Evolutionary conservation across 2,113 vertebrate species (phyloP).

Genomic region (Nymphicus hollandicus): DNA sequence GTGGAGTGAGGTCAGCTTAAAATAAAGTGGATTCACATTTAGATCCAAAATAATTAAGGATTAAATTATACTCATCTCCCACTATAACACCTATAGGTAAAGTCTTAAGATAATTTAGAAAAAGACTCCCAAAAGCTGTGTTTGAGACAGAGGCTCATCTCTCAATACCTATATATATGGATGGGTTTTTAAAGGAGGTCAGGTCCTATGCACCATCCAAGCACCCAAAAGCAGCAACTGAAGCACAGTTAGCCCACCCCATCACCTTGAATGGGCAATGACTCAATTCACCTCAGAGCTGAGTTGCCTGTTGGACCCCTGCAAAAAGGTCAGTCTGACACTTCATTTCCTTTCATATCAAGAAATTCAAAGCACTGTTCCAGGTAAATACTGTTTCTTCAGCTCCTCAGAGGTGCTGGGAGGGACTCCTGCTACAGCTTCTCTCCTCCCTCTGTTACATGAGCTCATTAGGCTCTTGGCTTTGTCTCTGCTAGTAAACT

Average conservation of each 20-base stretch:
- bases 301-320: not conserved
- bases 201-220: not conserved
- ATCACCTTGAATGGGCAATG: not conserved
- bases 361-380: not conserved
- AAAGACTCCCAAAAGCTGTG: not conserved
- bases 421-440: not conserved
- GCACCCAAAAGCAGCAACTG: not conserved
- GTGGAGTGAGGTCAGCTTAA: not conserved
- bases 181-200: not conserved
- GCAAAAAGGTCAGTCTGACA: not conserved
- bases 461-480: constrained; percentile 37
- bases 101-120: not conserved
- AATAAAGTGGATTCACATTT: not conserved
- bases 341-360: not conserved
- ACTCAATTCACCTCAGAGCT: not conserved
- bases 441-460: not conserved
- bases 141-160: not conserved
- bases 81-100: not conserved
- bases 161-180: not conserved
- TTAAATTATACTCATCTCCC: not conserved
- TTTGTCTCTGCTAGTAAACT: constrained; percentile 3
- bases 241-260: not conserved
- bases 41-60: not conserved
- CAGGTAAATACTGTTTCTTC: not conserved
- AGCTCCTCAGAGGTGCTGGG: not conserved